These are phyloP conservation scores for Lepidothrix coronata DNA, from an alignment of 2,113 vertebrate species.

Conservation along the genomic window DNA sequence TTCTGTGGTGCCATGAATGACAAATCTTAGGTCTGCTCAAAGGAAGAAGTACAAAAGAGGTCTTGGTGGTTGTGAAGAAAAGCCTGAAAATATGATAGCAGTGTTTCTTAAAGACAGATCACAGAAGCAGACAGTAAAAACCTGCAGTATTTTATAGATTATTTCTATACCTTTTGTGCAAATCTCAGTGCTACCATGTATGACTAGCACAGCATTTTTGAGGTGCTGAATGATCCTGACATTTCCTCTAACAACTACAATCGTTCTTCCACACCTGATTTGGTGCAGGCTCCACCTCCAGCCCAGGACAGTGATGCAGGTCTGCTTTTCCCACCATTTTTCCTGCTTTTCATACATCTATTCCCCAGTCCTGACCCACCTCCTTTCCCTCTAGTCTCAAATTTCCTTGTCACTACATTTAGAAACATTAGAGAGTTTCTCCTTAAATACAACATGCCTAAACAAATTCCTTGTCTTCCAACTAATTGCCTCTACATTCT, in stretches of 20 bases:
- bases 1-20: background rate
- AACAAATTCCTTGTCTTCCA: background rate
- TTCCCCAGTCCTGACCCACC: background rate
- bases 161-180: background rate
- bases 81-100: background rate
- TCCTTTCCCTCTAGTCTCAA: background rate
- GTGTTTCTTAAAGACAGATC: background rate
- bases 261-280: rapidly evolving
- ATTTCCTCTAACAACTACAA: background rate
- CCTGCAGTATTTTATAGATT: background rate
- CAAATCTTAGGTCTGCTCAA: background rate
- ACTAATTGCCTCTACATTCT: background rate
- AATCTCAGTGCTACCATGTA: background rate
- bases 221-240: background rate
- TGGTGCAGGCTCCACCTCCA: background rate
- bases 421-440: background rate
- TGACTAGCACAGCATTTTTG: background rate
- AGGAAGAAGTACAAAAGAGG: background rate
- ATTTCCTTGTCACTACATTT: background rate
- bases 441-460: background rate
- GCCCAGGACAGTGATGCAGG: background rate
- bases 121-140: background rate
- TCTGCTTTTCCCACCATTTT: background rate
- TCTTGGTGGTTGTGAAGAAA: background rate
- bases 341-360: background rate